Percentiles rank a stretch among this genome's conserved stretches.
Evolutionary conservation across 2,888 invertebrate genomes (phyloP).

Genomic region (Eupithecia centaureata): DNA sequence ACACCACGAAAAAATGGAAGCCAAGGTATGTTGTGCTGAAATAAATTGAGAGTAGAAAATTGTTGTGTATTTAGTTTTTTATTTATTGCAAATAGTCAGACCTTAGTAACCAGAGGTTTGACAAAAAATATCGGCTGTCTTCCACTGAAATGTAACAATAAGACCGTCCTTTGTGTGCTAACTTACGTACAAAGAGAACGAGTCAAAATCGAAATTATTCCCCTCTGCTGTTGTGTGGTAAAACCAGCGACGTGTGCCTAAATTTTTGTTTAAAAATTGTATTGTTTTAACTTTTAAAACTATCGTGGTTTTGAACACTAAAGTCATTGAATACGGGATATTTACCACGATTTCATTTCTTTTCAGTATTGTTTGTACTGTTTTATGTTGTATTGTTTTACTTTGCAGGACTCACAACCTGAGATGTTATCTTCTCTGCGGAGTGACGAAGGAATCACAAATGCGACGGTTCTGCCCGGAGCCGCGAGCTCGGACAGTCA

Average conservation of each 20-base stretch:
- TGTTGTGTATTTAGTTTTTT: neutral
- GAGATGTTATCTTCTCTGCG: neutral
- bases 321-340: too few relatives aligned
- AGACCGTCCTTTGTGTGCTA: neutral
- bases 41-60: neutral
- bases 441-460: neutral
- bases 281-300: too few relatives aligned
- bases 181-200: neutral
- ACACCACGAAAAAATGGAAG: neutral
- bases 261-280: neutral
- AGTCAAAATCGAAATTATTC: neutral
- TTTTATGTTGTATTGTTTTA: neutral
- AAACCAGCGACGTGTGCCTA: neutral
- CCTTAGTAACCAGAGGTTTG: neutral
- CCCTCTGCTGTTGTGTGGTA: neutral
- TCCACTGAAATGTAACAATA: too few relatives aligned
- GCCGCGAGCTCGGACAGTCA: neutral
- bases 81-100: too few relatives aligned
- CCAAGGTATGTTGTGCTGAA: neutral
- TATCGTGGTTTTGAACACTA: too few relatives aligned
- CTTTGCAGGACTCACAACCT: neutral
- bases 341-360: too few relatives aligned
- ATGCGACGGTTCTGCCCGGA: neutral
- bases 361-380: too few relatives aligned
- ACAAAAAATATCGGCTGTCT: too few relatives aligned